Conservation (phyloP, 2,113 vertebrate genomes). For the Oncorhynchus clarkii region DNA sequence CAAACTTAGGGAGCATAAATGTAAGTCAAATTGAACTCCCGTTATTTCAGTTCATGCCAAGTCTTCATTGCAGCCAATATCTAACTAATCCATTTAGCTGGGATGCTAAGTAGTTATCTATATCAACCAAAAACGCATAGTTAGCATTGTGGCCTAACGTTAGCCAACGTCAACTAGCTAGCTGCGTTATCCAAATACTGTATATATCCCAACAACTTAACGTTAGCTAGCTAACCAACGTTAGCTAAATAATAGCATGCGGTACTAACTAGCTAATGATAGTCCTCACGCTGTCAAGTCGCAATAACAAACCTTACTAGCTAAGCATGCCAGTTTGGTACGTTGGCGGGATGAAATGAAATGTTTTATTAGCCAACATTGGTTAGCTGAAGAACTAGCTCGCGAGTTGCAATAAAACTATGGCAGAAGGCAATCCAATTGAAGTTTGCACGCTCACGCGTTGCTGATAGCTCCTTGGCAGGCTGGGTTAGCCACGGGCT, state of each 20-base stretch:
- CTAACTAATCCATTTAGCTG: no score
- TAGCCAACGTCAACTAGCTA: no score
- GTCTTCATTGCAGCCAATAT: no score
- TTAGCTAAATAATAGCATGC: constrained; percentile 16
- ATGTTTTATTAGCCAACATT: no score
- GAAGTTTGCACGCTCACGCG: background rate
- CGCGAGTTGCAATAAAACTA: background rate
- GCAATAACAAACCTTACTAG: constrained; percentile 54
- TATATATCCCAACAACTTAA: background rate
- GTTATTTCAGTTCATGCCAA: no score
- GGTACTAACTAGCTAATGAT: constrained; percentile 11
- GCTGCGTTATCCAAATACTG: no score
- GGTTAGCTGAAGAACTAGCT: background rate
- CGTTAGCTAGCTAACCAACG: background rate
- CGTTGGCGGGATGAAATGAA: background rate
- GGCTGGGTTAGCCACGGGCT: constrained; percentile 1
- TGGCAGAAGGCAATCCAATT: background rate
- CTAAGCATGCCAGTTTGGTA: background rate
- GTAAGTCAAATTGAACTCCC: no score
- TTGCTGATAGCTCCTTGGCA: constrained; percentile 1
- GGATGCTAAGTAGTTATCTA: no score
- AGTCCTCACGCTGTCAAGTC: background rate
- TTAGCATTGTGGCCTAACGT: no score
- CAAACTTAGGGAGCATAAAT: no score
- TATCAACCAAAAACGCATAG: no score